Evolutionary conservation across 1,140 invertebrate genomes (phyloP).

Genomic region (Hylaeus anthracinus): DNA sequence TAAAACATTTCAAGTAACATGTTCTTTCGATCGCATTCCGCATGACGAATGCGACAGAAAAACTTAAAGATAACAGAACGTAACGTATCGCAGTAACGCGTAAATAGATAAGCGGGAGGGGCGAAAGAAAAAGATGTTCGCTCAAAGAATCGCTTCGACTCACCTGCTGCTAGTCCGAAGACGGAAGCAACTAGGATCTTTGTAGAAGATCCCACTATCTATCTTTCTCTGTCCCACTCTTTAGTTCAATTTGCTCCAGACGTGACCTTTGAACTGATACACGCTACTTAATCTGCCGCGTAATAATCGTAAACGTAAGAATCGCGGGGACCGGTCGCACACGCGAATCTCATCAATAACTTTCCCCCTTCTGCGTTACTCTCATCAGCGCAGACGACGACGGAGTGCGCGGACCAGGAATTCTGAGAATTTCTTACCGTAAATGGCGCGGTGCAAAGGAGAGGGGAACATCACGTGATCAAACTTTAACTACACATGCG

Average conservation of each 20-base stretch:
- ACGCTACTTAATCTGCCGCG: slow-evolving; percentile 11
- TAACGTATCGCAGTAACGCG: slow-evolving; percentile 52
- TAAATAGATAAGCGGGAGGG: slow-evolving; percentile 58
- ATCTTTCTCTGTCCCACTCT: background rate
- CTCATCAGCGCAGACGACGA: slow-evolving; percentile 54
- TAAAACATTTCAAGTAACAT: too few relatives aligned
- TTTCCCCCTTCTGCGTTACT: slow-evolving; percentile 43
- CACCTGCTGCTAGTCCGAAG: slow-evolving; percentile 50
- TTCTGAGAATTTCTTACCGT: slow-evolving; percentile 74
- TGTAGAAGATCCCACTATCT: background rate
- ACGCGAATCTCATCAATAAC: slow-evolving; percentile 57
- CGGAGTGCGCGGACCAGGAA: slow-evolving; percentile 62
- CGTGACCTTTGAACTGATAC: slow-evolving; percentile 23
- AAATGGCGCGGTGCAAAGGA: slow-evolving; percentile 64
- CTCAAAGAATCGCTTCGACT: slow-evolving; percentile 21
- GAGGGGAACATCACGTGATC: slow-evolving; percentile 67
- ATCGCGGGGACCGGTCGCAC: slow-evolving; percentile 32
- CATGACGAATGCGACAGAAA: background rate
- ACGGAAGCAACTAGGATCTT: slow-evolving; percentile 29
- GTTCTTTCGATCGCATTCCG: background rate
- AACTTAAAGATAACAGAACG: background rate
- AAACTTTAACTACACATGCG: slow-evolving; percentile 37
- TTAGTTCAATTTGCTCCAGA: background rate
- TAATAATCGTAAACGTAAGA: slow-evolving; percentile 45
- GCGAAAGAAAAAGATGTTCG: slow-evolving; percentile 18